Evolutionary conservation across 2,113 vertebrate species (phyloP).

Genomic region (Mirounga angustirostris): DNA sequence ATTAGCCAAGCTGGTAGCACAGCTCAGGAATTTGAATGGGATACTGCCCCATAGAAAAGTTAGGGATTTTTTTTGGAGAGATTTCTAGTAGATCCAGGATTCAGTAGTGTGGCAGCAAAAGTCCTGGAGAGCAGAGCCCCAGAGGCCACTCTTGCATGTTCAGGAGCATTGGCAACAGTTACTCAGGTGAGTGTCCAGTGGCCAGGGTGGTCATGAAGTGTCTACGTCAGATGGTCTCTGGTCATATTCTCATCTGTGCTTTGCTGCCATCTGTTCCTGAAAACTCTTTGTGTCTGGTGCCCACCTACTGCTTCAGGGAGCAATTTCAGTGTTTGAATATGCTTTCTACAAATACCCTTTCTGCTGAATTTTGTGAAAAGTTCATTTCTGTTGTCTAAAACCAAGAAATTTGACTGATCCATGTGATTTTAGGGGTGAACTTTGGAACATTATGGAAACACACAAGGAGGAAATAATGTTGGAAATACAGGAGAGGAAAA

Average conservation of each 20-base stretch:
- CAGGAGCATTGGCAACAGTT: background rate
- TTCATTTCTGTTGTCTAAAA: background rate
- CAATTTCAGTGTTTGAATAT: background rate
- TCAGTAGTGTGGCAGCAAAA: background rate
- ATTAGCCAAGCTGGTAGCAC: background rate
- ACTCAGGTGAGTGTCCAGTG: background rate
- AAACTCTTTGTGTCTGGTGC: background rate
- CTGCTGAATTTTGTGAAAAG: background rate
- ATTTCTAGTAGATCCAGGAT: background rate
- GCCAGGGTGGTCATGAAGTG: accelerated
- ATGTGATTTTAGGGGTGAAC: background rate
- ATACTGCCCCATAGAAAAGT: background rate
- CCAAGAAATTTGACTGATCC: background rate
- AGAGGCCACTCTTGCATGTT: background rate
- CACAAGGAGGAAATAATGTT: background rate
- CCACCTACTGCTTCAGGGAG: accelerated
- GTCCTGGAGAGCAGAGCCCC: background rate
- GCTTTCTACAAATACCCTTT: background rate
- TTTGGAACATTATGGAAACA: background rate
- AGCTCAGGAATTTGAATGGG: background rate
- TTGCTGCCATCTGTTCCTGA: too few species aligned
- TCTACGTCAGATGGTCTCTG: accelerated
- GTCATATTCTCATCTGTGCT: background rate
- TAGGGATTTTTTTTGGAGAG: background rate
- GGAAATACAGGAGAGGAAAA: background rate